Evolutionary conservation across 2,797 vertebrate genomes (phyloP), one percentile per base, ranked within the genome.

Genomic region (Masticophis lateralis): DNA sequence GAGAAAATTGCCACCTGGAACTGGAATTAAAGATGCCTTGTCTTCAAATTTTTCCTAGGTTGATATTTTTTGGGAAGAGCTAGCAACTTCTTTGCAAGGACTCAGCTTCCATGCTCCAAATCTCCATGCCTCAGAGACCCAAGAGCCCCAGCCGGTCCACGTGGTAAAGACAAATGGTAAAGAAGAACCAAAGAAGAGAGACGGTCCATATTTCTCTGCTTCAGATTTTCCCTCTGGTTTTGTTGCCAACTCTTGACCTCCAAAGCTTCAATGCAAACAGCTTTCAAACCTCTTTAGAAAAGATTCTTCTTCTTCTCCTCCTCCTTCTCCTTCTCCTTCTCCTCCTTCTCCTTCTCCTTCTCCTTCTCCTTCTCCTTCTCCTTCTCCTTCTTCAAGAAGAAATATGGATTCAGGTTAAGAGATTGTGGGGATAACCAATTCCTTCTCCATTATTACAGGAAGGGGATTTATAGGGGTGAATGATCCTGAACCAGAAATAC

Each of bases 381-480:
- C 47, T 47, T 47, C 43, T 43, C 4, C 43, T 43, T 47, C 1
- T 47, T 47, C 47, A 37, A 37, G 37, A 37, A 37, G 37, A 37
- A 69, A 88, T 4, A 14, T 0, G 0, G 27, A 28, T 6, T 11
- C 57, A 27, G 12, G 47, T 32, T 47, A 55, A 32, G 47, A 79
- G 66, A 20, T 14, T 27, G 27, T 37, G 32, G 22, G n/a, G 11
- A 25, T 74, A 18, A 66, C 27, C 10, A 27, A 14, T 56, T 60
- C 20, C 59, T 47, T 60, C 16, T 28, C 0, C 94, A 8, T 92
- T 74, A 0, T 89, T 97, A 9, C 96, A 99, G 99, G 92, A 25
- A 92, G 93, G n/a, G 98, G 99, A n/a, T 99, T 99, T 96, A 93
- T 98, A 32, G 98, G 98, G 12, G 96, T 99, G 43, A 97, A 98